These are phyloP conservation scores for Sebastes fasciatus DNA, from an alignment of 2,113 vertebrate species.

Conservation along the genomic window DNA sequence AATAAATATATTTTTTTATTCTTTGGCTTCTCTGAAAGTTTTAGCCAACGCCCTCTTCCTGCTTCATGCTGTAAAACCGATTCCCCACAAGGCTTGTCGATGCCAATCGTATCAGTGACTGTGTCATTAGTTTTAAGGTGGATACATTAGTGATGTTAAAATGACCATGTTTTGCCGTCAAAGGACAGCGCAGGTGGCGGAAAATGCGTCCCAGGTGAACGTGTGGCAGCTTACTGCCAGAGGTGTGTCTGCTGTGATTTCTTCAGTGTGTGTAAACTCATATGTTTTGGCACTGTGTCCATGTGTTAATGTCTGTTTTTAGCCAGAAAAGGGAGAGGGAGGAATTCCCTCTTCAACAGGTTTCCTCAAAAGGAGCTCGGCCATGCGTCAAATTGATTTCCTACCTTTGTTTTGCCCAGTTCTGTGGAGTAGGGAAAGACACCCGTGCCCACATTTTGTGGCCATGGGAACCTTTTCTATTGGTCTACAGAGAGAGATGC, in stretches of 20 bases:
- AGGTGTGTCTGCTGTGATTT: conserved; percentile 1
- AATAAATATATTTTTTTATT: no score
- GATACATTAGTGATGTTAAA: conserved; percentile 5
- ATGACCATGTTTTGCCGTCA: neutral
- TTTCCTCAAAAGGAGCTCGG: conserved; percentile 67
- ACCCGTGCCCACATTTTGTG: conserved; percentile 32
- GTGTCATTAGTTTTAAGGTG: neutral
- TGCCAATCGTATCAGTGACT: neutral
- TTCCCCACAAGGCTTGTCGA: neutral
- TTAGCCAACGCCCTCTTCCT: conserved; percentile 2
- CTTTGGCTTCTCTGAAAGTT: neutral
- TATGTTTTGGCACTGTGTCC: conserved; percentile 25
- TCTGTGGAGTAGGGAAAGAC: conserved; percentile 22
- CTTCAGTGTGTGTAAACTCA: neutral
- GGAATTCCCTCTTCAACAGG: conserved; percentile 78
- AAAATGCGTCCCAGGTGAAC: conserved; percentile 25
- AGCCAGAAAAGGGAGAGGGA: conserved; percentile 53
- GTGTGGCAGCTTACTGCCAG: neutral
- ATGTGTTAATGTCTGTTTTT: conserved; percentile 48
- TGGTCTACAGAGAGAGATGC: conserved; percentile 25
- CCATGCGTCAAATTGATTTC: conserved; percentile 76
- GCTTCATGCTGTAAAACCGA: neutral
- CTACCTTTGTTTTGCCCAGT: conserved; percentile 70
- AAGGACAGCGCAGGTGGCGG: neutral
- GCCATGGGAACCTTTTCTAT: conserved; percentile 50